Evolutionary conservation across 2,797 vertebrate species (phyloP).

Genomic region (Ctenochaetus hawaiiensis): DNA sequence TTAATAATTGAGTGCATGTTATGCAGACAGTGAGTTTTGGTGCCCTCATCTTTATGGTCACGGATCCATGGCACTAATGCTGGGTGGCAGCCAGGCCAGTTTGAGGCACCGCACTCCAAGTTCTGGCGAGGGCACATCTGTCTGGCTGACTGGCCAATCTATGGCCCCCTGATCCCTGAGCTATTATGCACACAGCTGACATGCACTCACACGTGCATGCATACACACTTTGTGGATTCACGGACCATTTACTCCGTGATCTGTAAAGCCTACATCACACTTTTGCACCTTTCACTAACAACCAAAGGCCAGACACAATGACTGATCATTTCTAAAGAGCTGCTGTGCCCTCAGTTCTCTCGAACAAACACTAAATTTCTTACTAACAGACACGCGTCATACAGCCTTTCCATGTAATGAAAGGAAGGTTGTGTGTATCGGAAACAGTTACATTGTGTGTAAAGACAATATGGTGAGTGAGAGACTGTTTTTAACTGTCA

Average conservation of each 20-base stretch:
- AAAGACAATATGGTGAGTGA: slow-evolving; percentile 14
- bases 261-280: slow-evolving; percentile 42
- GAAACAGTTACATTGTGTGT: not conserved
- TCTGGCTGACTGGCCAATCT: slow-evolving; percentile 67
- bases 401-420: not conserved
- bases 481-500: slow-evolving; percentile 8
- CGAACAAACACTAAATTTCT: slow-evolving; percentile 26
- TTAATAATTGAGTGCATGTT: slow-evolving; percentile 80
- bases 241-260: slow-evolving; percentile 54
- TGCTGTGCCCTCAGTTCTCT: slow-evolving; percentile 4
- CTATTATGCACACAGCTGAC: slow-evolving; percentile 57
- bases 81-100: slow-evolving; percentile 61
- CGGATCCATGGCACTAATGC: slow-evolving; percentile 70
- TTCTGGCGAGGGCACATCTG: slow-evolving; percentile 66
- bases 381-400: not conserved
- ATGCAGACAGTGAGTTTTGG: slow-evolving; percentile 70
- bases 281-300: slow-evolving; percentile 49
- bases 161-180: slow-evolving; percentile 48
- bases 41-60: slow-evolving; percentile 71
- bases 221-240: slow-evolving; percentile 46
- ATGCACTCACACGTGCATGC: slow-evolving; percentile 7
- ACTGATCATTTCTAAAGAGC: slow-evolving; percentile 47
- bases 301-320: slow-evolving; percentile 32
- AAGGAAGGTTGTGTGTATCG: not conserved
- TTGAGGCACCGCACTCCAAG: slow-evolving; percentile 43